These are phyloP conservation scores for Pegoplata infirma DNA, from an alignment of 2,888 invertebrate species.

Conservation along the genomic window DNA sequence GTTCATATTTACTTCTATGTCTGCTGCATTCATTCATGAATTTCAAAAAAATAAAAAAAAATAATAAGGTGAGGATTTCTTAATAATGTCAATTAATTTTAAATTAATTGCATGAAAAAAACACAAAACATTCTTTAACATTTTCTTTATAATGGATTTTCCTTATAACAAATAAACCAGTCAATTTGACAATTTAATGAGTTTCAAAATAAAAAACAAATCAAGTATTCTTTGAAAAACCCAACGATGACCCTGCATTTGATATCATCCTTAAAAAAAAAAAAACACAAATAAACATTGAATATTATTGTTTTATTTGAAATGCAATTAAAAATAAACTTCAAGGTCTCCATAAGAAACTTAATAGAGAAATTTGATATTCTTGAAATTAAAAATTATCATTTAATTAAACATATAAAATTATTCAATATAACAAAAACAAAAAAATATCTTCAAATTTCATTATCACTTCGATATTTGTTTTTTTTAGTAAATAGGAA, in stretches of 20 bases:
- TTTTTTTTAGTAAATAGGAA: background rate
- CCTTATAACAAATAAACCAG: background rate
- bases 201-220: background rate
- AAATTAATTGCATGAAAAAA: slow-evolving; percentile 18
- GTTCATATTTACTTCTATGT: background rate
- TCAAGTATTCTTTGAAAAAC: background rate
- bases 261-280: background rate
- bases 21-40: slow-evolving; percentile 41
- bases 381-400: background rate
- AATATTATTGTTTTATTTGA: background rate
- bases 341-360: background rate
- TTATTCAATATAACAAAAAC: background rate
- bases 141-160: background rate
- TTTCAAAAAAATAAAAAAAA: background rate
- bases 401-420: background rate
- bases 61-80: slow-evolving; percentile 53
- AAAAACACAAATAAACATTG: background rate
- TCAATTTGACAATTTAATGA: background rate
- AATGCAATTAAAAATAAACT: background rate
- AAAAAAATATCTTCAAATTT: background rate
- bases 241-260: background rate
- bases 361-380: background rate
- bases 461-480: background rate
- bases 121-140: background rate
- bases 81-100: slow-evolving; percentile 29